Base-by-base conservation (phyloP, 2,113 vertebrate species). In the Turnix velox region DNA sequence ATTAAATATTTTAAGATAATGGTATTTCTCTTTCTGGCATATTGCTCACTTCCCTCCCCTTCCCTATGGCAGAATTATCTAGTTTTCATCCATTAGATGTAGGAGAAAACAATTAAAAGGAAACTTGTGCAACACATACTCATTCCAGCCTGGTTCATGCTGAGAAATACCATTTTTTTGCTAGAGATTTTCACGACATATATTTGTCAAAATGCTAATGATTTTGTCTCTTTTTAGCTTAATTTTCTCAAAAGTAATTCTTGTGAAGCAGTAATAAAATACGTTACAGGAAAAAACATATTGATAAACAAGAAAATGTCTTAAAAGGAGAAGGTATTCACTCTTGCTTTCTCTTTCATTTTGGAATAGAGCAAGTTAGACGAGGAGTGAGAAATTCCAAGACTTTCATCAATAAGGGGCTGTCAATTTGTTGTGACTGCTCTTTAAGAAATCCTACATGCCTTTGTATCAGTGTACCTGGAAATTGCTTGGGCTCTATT, bases 81-180 rank as follows among this genome's bases (percentile, higher is more conserved):
- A 6, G 51, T 79, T 76, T 77, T 83, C 33, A 30, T 69, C 33
- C 55, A 6, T 66, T 63, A 82, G 66, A 67, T 7, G 18, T 3
- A 24, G 19, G 12, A 72, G 52, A 75, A 88, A 74, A 42, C 17
- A 78, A 23, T 51, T 51, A 51, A 86, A 91, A 65, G 55, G 59
- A 46, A 67, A 18, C 24, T 59, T 8, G 0, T 68, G 22, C 3
- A n/a, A 24, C 15, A 30, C 1, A 0, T 68, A 52, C 12, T 7
- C 23, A 30, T 65, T 54, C 51, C 46, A 71, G 23, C 25, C 27
- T 67, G 20, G 4, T 63, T 80, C 31, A 22, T 43, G 12, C 27
- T 87, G 43, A 74, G n/a, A 75, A 85, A 15, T 40, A n/a, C 1
- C 13, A 46, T 58, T 81, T n/a, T n/a, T 57, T 72, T 55, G 24